Conservation (phyloP, 2,797 vertebrate genomes). For the Artibeus lituratus region DNA sequence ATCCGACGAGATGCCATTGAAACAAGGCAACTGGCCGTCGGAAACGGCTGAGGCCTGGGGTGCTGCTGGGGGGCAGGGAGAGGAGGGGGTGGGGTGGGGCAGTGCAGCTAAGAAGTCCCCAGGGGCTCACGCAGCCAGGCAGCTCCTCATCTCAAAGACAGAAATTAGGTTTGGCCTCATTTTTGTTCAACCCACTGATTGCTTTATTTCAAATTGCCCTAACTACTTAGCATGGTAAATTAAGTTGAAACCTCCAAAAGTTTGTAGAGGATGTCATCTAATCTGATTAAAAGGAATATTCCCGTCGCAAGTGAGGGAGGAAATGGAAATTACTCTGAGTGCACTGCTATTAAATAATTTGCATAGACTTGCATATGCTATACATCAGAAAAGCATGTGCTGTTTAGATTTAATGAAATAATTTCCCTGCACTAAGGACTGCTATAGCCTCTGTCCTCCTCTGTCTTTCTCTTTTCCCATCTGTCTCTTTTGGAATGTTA, state of each 20-base stretch:
- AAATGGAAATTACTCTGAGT: constrained; percentile 73
- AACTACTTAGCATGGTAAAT: constrained; percentile 75
- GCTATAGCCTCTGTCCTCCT: constrained; percentile 57
- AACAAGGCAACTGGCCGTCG: neutral
- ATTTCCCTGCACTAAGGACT: constrained; percentile 67
- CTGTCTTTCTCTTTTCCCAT: constrained; percentile 59
- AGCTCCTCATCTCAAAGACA: constrained; percentile 48
- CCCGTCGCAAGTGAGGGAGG: constrained; percentile 61
- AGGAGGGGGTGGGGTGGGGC: neutral
- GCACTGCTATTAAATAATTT: constrained; percentile 74
- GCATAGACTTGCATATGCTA: constrained; percentile 74
- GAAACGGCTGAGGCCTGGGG: constrained; percentile 14
- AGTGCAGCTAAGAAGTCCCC: neutral
- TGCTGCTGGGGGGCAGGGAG: neutral
- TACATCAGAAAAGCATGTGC: constrained; percentile 73
- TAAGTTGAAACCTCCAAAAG: constrained; percentile 74
- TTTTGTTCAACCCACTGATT: constrained; percentile 72
- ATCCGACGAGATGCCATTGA: constrained; percentile 50
- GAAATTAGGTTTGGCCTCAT: constrained; percentile 67
- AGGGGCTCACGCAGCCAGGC: neutral
- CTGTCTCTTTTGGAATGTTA: constrained; percentile 63
- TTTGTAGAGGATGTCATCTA: constrained; percentile 75
- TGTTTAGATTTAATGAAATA: constrained; percentile 70
- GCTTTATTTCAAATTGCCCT: constrained; percentile 75
- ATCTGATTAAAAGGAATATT: constrained; percentile 79